Evolutionary conservation across 2,797 vertebrate species (phyloP).

Genomic region (Rhinatrema bivittatum): DNA sequence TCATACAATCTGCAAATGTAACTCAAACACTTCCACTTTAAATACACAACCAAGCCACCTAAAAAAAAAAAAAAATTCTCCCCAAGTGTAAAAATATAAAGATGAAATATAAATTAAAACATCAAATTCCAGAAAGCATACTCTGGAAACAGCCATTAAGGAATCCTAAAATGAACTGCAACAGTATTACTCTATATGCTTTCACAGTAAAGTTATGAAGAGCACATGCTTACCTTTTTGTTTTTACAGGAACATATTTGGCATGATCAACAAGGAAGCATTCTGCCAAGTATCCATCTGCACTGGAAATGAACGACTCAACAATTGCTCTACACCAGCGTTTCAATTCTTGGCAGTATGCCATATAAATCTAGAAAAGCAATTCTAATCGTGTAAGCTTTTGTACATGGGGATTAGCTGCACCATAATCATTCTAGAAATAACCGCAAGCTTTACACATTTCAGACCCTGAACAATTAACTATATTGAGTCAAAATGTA

Average conservation of each 20-base stretch:
- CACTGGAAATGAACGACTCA: constrained; percentile 32
- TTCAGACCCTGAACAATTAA: no score
- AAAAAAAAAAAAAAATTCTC: no score
- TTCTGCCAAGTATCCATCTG: constrained; percentile 25
- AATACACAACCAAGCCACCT: no score
- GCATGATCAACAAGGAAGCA: constrained; percentile 68
- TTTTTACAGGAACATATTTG: constrained; percentile 36
- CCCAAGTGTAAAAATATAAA: no score
- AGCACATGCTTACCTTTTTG: constrained; percentile 47
- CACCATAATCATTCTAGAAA: no score
- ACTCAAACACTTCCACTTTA: no score
- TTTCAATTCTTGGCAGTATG: constrained; percentile 48
- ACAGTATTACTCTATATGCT: rapidly evolving
- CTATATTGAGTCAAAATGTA: no score
- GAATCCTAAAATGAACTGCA: rapidly evolving
- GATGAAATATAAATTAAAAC: no score
- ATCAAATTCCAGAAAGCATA: no score
- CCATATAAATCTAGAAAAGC: constrained; percentile 46
- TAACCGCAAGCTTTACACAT: no score
- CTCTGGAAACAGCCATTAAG: no score
- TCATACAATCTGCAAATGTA: no score
- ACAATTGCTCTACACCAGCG: constrained; percentile 60
- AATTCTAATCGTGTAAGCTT: background rate
- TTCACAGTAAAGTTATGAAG: background rate
- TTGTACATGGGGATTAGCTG: rapidly evolving